Conservation (phyloP, 2,888 invertebrate species). For the Noctua comes region DNA sequence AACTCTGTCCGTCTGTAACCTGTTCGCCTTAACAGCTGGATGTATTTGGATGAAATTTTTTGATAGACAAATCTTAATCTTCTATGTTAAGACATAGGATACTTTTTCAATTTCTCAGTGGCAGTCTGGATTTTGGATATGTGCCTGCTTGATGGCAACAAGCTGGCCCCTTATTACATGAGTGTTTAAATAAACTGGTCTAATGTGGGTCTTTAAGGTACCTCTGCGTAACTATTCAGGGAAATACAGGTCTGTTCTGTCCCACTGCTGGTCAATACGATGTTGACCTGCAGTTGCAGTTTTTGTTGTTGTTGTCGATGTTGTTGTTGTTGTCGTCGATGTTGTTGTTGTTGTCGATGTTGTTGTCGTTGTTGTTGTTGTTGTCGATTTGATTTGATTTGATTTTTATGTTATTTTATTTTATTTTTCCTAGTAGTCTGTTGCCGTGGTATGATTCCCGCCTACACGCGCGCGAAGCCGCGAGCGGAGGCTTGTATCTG, state of each 20-base stretch:
- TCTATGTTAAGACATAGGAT: not conserved
- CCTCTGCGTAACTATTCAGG: not conserved
- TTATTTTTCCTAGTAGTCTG: not conserved
- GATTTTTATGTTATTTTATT: not conserved
- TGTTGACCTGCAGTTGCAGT: too few relatives aligned
- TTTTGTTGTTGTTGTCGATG: too few relatives aligned
- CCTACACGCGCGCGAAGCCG: accelerated
- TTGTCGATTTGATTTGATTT: too few relatives aligned
- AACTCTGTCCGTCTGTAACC: not conserved
- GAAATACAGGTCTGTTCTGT: not conserved
- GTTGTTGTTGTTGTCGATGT: too few relatives aligned
- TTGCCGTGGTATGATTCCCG: not conserved
- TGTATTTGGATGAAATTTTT: not conserved
- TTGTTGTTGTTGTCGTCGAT: too few relatives aligned
- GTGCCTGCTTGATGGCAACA: not conserved
- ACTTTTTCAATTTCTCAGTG: not conserved
- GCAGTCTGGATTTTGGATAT: not conserved
- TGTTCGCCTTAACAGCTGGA: not conserved
- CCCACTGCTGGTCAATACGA: not conserved
- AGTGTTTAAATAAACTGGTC: not conserved
- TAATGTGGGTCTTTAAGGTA: not conserved
- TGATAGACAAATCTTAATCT: not conserved
- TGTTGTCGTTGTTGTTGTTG: too few relatives aligned
- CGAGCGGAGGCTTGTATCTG: not conserved
- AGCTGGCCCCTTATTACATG: not conserved